Conservation (phyloP, 2,113 vertebrate genomes). For the Zosterops pallidus region DNA sequence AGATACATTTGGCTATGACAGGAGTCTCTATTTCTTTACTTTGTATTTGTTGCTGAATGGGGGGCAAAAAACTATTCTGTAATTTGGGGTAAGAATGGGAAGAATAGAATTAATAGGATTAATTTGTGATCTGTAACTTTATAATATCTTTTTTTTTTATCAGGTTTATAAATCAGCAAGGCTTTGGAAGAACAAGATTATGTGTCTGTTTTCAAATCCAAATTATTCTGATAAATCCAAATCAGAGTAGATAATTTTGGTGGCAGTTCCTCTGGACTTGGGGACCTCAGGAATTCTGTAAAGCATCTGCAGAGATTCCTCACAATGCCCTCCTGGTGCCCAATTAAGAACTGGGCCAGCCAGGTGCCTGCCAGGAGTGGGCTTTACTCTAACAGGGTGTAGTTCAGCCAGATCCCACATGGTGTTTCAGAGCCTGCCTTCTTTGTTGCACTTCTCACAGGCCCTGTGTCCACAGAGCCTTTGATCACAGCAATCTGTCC, state of each 20-base stretch:
- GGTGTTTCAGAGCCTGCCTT: not conserved
- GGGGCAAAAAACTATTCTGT: not conserved
- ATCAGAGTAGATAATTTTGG: not conserved
- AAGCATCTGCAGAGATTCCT: not conserved
- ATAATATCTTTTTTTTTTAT: not conserved
- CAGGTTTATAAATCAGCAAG: not conserved
- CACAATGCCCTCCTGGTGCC: not conserved
- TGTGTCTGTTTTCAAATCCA: not conserved
- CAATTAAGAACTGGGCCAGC: not conserved
- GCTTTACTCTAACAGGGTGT: not conserved
- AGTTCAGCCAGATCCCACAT: accelerated
- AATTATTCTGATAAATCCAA: not conserved
- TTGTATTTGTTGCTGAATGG: not conserved
- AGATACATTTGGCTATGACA: not conserved
- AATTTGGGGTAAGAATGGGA: not conserved
- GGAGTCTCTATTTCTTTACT: not conserved
- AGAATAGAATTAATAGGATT: not conserved
- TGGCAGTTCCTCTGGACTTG: not conserved
- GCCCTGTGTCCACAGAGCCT: not conserved
- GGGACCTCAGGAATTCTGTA: not conserved
- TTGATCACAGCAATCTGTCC: not conserved
- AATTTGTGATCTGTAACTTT: not conserved
- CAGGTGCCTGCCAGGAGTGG: not conserved
- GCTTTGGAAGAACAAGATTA: not conserved
- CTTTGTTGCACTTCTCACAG: not conserved